Base-by-base conservation (phyloP, 2,113 vertebrate species). In the Amblyornis subalaris region DNA sequence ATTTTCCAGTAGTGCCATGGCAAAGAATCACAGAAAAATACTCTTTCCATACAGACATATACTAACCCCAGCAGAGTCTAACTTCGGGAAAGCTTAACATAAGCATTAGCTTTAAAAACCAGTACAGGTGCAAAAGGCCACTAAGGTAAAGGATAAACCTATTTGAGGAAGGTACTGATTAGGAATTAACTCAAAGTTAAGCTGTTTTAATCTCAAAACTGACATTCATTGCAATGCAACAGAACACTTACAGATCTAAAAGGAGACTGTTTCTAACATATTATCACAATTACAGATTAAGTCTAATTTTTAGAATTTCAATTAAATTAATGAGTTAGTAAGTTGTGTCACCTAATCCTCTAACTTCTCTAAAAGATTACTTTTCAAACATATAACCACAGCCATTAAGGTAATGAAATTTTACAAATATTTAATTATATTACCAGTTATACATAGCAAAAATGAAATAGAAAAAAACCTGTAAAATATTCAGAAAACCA, bases 381-480 rank as follows among this genome's bases (percentile, higher is more conserved):
- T 96, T 90, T 88, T 87, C 74, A 88, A 93, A 82, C 7, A 29
- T 10, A 42, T 19, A 83, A 65, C 19, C 0, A 9, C 14, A 85
- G 26, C 9, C 26, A 85, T 48, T 55, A 74, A 55, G 24, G 36
- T 78, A 90, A 90, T 42, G n/a, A 91, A 74, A 76, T 82, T 85
- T 60, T 70, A 51, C 29, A 82, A 92, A 78, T 88, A 94, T 61
- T 77, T 78, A 62, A 74, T 64, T 69, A 33, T 54, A 76, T 45
- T 90, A 86, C 71, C 65, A 60, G 50, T 80, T 94, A 81, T 35
- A 95, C 95, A 96, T 23, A 96, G 92, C 51, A 96, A 93, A 95
- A 84, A 51, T 80, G 31, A 95, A 93, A 75, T 12, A 57, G 36
- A 29, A 61, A 85, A 72, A 74, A 38, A 7, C 7, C 8, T 33